These are phyloP conservation scores for Acleris sparsana DNA, from an alignment of 2,888 invertebrate species.

Conservation along the genomic window DNA sequence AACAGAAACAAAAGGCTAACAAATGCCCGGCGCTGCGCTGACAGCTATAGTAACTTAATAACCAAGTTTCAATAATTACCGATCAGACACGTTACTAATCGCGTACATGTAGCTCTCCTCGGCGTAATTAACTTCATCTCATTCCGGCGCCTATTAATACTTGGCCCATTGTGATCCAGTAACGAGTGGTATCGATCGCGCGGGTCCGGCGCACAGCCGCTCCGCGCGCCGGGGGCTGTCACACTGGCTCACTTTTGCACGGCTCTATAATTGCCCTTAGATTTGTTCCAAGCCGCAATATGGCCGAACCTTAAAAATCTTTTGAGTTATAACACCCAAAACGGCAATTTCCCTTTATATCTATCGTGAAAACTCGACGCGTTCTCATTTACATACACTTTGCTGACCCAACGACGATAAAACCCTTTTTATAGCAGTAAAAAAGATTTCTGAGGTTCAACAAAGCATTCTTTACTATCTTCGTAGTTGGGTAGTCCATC, in stretches of 20 bases:
- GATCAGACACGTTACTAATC: not conserved
- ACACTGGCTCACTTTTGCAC: constrained; percentile 8
- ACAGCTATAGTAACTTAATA: not conserved
- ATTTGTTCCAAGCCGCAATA: constrained; percentile 37
- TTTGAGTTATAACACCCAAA: constrained; percentile 60
- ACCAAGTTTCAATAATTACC: constrained; percentile 17
- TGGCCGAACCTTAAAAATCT: constrained; percentile 44
- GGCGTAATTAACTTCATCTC: constrained; percentile 21
- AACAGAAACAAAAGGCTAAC: constrained; percentile 1
- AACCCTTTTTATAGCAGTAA: constrained; percentile 74
- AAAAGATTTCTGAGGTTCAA: constrained; percentile 70
- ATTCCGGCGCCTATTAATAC: constrained; percentile 28
- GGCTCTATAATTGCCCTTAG: constrained; percentile 28
- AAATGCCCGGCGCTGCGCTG: not conserved
- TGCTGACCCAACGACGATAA: constrained; percentile 78
- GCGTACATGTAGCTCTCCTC: constrained; percentile 7
- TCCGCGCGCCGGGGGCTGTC: constrained; percentile 16
- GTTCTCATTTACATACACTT: constrained; percentile 78
- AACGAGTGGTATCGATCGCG: constrained; percentile 33
- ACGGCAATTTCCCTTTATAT: constrained; percentile 67
- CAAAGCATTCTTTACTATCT: constrained; percentile 56
- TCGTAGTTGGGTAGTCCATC: constrained; percentile 32
- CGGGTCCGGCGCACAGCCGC: constrained; percentile 25
- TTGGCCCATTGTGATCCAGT: constrained; percentile 29
- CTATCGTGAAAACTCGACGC: constrained; percentile 60